A percentile compares a stretch with the other conserved stretches of the same genome.
Conservation (phyloP, 2,888 invertebrate genomes). For the Chesias legatella region DNA sequence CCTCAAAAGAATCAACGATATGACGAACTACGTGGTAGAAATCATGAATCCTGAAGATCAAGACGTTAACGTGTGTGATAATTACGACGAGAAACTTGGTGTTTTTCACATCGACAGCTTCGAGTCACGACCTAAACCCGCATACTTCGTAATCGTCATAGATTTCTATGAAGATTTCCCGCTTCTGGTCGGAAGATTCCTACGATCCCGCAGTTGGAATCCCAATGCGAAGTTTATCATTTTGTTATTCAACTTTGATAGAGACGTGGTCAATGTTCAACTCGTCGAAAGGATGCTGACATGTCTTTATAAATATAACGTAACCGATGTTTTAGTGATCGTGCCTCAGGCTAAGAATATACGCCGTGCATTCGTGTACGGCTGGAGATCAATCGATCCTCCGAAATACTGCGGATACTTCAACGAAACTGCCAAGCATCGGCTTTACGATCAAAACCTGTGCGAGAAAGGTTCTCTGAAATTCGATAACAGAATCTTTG, state of each 20-base stretch:
- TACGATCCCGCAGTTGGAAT: constrained; percentile 60
- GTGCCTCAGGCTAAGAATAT: constrained; percentile 46
- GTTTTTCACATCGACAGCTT: constrained; percentile 42
- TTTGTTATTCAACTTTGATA: constrained; percentile 44
- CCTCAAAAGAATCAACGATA: constrained; percentile 41
- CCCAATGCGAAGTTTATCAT: constrained; percentile 59
- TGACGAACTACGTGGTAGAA: constrained; percentile 41
- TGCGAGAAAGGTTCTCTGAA: constrained; percentile 52
- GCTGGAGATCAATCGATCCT: constrained; percentile 65
- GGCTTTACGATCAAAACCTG: constrained; percentile 47
- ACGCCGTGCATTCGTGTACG: constrained; percentile 50
- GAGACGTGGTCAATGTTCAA: constrained; percentile 30
- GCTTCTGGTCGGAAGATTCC: constrained; percentile 43
- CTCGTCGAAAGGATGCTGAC: constrained; percentile 51
- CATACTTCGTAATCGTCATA: constrained; percentile 56
- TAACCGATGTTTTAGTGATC: constrained; percentile 48
- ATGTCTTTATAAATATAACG: constrained; percentile 57
- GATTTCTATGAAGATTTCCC: constrained; percentile 51
- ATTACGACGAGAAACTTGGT: constrained; percentile 28
- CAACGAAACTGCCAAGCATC: constrained; percentile 53
- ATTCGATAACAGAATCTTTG: constrained; percentile 37
- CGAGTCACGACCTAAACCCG: constrained; percentile 41
- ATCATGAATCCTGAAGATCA: constrained; percentile 39
- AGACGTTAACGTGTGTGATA: constrained; percentile 39
- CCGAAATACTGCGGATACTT: constrained; percentile 60